Conservation (phyloP, 2,113 vertebrate genomes). For the Nymphicus hollandicus region DNA sequence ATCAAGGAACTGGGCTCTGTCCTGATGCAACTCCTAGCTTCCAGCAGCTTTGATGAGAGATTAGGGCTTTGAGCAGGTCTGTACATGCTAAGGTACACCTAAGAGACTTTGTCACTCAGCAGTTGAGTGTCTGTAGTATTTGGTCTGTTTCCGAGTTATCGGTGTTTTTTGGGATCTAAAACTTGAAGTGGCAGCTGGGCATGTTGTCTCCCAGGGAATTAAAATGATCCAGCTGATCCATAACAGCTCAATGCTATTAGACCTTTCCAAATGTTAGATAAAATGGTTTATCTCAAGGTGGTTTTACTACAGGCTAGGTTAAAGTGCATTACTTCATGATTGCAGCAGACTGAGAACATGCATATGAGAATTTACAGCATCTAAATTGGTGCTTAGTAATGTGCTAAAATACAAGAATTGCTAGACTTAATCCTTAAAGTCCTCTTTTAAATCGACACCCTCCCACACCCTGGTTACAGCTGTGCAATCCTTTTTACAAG, state of each 20-base stretch:
- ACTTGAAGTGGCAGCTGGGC: not conserved
- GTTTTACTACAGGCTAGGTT: not conserved
- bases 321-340: not conserved
- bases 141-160: not conserved
- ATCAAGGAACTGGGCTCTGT: not conserved
- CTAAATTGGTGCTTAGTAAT: not conserved
- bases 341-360: not conserved
- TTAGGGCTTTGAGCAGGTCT: not conserved
- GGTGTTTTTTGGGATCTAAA: not conserved
- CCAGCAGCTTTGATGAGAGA: not conserved
- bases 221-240: not conserved
- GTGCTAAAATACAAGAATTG: not conserved
- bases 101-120: not conserved
- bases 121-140: not conserved
- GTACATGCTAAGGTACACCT: not conserved
- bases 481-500: not conserved
- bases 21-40: not conserved
- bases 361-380: not conserved
- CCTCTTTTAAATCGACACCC: not conserved
- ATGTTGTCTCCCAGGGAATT: not conserved
- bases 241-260: not conserved
- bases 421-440: not conserved
- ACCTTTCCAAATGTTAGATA: not conserved
- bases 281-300: not conserved
- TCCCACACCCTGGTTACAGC: not conserved